Base-by-base conservation (phyloP, 92 coral and sea anemone genomes). In the Porites divaricata region DNA sequence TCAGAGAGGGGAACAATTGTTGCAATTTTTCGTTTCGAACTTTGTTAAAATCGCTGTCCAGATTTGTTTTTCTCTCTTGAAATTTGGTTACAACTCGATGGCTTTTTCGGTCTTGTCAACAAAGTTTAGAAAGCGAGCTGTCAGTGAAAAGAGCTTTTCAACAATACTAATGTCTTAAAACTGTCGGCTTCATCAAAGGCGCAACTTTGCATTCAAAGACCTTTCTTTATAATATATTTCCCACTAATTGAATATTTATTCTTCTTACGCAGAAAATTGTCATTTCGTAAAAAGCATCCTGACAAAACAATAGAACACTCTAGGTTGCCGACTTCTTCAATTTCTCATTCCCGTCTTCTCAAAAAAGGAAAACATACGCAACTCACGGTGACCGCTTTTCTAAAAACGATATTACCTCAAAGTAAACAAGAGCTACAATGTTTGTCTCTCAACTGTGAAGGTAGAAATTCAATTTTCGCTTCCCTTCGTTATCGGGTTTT, bases 181-280 rank as follows among this genome's bases (percentile, higher is more conserved):
- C 24, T 48, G 88, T 84, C 88, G 88, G 88, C 88, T 53, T 74
- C 81, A 64, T 84, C 88, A 84, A 84, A 84, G 82, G 75, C 54
- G 51, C 82, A 84, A 84, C 88, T 84, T 84, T 62, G 81, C 74
- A 50, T 84, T 72, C 70, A 82, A 71, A 82, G 78, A 72, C 63
- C 86, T 82, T 73, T 82, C 79, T 82, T 72, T 82, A 82, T 49
- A 82, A 80, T 69, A 69, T 80, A 69, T 80, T 72, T 82, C 72
- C 85, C 93, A 93, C 91, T 88, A 87, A 86, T 83, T 93, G 92
- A 92, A 93, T 93, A 91, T 88, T 89, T 93, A 91, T 91, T 89
- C 94, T 91, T 81, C 80, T 72, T 72, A 50, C 87, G 66, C 91
- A 75, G 93, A 88, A 80, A 86, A 87, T 83, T 91, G 91, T 75